Percentiles rank a stretch among this genome's conserved stretches.
These are phyloP conservation scores for Peucedramus taeniatus DNA, from an alignment of 2,113 vertebrate species.

Conservation along the genomic window DNA sequence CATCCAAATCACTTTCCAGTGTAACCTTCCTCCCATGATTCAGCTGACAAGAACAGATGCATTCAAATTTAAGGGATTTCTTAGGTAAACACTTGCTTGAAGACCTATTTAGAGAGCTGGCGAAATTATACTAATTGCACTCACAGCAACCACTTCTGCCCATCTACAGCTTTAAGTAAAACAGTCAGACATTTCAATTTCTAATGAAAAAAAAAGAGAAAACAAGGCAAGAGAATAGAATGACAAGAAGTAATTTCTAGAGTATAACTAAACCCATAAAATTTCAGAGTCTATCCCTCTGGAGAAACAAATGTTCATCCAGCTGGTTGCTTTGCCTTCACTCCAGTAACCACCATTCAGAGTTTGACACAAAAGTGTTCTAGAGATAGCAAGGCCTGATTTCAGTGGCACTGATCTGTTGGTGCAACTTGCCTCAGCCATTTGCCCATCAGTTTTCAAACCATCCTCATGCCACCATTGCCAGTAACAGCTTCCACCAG, in stretches of 20 bases:
- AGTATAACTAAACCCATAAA: not conserved
- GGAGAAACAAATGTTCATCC: not conserved
- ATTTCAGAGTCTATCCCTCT: not conserved
- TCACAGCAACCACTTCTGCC: not conserved
- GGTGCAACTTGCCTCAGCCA: rapidly evolving
- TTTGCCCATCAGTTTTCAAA: not conserved
- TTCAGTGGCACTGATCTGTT: not conserved
- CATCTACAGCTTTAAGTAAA: not conserved
- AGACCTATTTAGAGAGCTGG: not conserved
- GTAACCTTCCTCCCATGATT: not conserved
- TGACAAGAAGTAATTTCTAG: not conserved
- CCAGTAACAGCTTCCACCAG: not conserved
- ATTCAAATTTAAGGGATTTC: not conserved
- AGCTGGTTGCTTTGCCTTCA: not conserved
- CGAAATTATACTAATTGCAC: not conserved
- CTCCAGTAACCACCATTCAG: not conserved
- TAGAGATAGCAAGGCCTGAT: not conserved
- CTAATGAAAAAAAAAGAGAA: not conserved
- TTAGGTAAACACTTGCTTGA: not conserved
- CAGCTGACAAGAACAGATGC: not conserved
- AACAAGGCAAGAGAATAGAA: not conserved
- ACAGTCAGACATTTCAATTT: not conserved
- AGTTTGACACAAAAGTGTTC: not conserved
- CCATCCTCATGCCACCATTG: not conserved
- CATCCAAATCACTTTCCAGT: not conserved